phyloP scores from a whole-genome alignment of 2,797 vertebrate genomes.

The Acipenser oxyrinchus region DNA sequence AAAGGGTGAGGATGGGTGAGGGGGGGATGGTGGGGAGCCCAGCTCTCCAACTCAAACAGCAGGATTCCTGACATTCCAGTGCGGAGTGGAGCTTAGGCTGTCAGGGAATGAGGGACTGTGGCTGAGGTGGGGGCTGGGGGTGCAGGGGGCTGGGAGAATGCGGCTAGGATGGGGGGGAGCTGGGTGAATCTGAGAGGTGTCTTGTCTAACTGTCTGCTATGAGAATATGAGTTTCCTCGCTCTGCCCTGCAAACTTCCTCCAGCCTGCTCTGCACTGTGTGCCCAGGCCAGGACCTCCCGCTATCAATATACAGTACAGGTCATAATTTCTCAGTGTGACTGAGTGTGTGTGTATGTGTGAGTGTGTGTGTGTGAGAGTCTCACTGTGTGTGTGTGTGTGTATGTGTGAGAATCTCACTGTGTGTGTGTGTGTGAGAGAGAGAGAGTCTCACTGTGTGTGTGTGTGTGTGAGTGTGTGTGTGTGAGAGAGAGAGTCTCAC shows the following conservation, averaged over 20 bases:
- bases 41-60: slow-evolving; percentile 67
- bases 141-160: slow-evolving; percentile 19
- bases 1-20: neutral
- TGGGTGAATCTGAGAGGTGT: neutral
- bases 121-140: slow-evolving; percentile 10
- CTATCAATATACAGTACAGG: too few relatives aligned
- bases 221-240: slow-evolving; percentile 27
- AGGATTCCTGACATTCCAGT: slow-evolving; percentile 78
- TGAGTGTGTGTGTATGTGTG: too few relatives aligned
- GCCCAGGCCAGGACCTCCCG: too few relatives aligned
- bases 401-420: slow-evolving; percentile 10
- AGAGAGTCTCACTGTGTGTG: slow-evolving; percentile 23
- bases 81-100: slow-evolving; percentile 65
- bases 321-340: too few relatives aligned
- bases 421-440: slow-evolving; percentile 14
- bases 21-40: slow-evolving; percentile 38
- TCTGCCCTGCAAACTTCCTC: slow-evolving; percentile 29
- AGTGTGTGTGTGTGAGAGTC: neutral
- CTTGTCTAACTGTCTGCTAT: too few relatives aligned
- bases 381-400: neutral
- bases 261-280: slow-evolving; percentile 9
- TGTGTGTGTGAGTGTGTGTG: slow-evolving; percentile 15
- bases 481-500: too few relatives aligned
- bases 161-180: slow-evolving; percentile 8
- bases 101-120: slow-evolving; percentile 30